These are phyloP conservation scores for Ochropleura leucogaster DNA, from an alignment of 2,888 invertebrate species.

Conservation along the genomic window DNA sequence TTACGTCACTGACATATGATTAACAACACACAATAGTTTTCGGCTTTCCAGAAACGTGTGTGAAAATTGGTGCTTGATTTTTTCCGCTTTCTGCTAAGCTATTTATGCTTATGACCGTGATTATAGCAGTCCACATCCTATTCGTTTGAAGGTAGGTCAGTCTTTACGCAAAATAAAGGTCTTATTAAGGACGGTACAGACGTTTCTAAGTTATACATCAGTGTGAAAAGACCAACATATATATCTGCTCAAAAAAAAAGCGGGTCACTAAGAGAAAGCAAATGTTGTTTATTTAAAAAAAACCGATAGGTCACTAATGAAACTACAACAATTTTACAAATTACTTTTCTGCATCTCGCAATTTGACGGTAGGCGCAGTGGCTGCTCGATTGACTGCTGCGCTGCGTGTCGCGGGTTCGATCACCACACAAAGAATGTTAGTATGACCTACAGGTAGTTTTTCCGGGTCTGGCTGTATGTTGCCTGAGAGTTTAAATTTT, in stretches of 20 bases:
- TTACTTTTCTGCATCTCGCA: not conserved
- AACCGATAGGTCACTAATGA: not conserved
- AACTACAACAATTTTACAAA: not conserved
- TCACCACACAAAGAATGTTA: too few relatives aligned
- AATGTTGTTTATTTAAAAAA: too few relatives aligned
- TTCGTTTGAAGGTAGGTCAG: not conserved
- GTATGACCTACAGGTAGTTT: too few relatives aligned
- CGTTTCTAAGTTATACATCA: not conserved
- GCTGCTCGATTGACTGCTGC: too few relatives aligned
- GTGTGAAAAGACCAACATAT: not conserved
- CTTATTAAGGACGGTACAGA: not conserved
- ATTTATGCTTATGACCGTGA: not conserved
- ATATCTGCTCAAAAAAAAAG: not conserved
- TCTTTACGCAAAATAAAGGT: not conserved
- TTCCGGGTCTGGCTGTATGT: too few relatives aligned
- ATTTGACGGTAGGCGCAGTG: too few relatives aligned
- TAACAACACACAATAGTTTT: conserved; percentile 9
- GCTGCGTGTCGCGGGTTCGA: too few relatives aligned
- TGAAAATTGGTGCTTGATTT: conserved; percentile 8
- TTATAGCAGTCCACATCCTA: not conserved
- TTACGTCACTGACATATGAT: conserved; percentile 45
- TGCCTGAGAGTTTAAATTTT: too few relatives aligned
- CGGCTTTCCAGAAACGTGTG: conserved; percentile 1
- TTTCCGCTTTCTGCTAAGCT: not conserved
- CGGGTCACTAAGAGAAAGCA: not conserved